Base-by-base conservation (phyloP, 2,113 vertebrate genomes). In the Miniopterus natalensis region DNA sequence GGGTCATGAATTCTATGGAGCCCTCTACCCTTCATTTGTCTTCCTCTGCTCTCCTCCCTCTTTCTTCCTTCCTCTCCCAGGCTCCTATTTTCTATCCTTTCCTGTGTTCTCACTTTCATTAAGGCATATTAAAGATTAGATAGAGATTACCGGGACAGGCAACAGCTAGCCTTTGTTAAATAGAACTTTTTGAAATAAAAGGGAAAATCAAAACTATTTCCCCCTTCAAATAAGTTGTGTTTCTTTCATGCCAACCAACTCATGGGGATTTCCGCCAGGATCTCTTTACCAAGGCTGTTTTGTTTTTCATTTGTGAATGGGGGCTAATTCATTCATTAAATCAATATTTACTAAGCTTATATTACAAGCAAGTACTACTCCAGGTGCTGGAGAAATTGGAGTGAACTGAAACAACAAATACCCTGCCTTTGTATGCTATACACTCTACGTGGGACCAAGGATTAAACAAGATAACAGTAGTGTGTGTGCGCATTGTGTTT, bases 131-230 rank as follows among this genome's bases (percentile, higher is more conserved):
- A 81, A 59, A 74, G 51, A 71, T 65, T 61, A 95, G 53, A 75
- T 61, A 93, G 49, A 75, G 61, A 71, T 92, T 85, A 51, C 15
- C 31, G 47, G 36, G 40, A 47, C 40, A 74, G n/a, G 47, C 29
- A 23, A 31, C 73, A 29, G 47, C 59, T 79, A 29, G 27, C 40
- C 65, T 95, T 79, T 45, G 36, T 94, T 71, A 94, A 88, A 90
- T 36, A 81, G 66, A 95, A 89, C 61, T 90, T 94, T 94, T 78
- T 94, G 87, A 97, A 97, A 86, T 31, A 74, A 93, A 88, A 96
- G 95, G 93, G 77, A 96, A 88, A 97, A 77, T 77, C 95, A 94
- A 88, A 88, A 88, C 74, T 5, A 55, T 88, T 95, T 95, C 13
- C 83, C 81, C 74, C 74, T 94, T 94, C 73, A 81, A 70, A 66